Conservation (phyloP, 35 echinoderm and acorn worm genomes). For the Anneissia japonica region DNA sequence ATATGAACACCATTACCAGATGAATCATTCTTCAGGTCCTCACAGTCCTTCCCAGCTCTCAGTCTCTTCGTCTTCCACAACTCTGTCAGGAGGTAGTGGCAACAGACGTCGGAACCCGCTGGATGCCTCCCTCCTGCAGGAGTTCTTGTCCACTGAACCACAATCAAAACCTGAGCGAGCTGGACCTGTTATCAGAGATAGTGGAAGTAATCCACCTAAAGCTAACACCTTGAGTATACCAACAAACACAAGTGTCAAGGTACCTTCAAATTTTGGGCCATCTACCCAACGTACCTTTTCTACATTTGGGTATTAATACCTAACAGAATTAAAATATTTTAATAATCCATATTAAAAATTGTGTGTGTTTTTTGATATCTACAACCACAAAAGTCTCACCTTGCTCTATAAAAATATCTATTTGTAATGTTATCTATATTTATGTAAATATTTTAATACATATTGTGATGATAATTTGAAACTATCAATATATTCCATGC, state of each 20-base stretch:
- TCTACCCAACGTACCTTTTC: not conserved
- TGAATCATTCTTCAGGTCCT: not conserved
- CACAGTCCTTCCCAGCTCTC: not conserved
- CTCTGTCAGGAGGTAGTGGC: not conserved
- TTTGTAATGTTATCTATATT: too few species aligned
- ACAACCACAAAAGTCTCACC: too few species aligned
- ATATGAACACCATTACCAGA: not conserved
- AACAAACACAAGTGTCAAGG: not conserved
- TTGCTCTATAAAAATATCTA: too few species aligned
- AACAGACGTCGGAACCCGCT: not conserved
- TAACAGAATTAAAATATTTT: too few species aligned
- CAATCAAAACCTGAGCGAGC: not conserved
- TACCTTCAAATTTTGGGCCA: not conserved
- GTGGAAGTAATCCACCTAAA: not conserved
- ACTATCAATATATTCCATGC: too few species aligned
- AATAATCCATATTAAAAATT: too few species aligned
- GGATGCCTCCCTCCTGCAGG: not conserved
- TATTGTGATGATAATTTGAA: too few species aligned
- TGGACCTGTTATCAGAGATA: not conserved
- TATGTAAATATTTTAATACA: too few species aligned
- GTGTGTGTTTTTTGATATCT: too few species aligned
- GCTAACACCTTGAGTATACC: not conserved
- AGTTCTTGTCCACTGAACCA: not conserved
- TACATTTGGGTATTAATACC: not conserved
- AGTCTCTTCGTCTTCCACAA: not conserved